Conservation (phyloP, 2,888 invertebrate genomes). For the Ischnura elegans region DNA sequence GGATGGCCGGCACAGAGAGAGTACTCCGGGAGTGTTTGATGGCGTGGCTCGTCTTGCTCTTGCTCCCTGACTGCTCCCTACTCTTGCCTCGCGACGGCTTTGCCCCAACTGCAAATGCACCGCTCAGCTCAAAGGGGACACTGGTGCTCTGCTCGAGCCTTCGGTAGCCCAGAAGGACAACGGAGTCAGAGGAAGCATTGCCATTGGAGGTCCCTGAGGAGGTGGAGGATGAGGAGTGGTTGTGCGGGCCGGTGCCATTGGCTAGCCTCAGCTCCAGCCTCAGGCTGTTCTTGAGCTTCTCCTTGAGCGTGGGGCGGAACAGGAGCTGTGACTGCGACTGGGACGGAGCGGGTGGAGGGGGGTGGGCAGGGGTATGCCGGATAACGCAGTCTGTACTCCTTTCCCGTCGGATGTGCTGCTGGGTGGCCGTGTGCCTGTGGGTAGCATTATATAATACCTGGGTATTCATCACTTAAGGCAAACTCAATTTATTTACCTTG, state of each 20-base stretch:
- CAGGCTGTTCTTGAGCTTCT: slow-evolving; percentile 75
- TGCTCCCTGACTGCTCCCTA: slow-evolving; percentile 69
- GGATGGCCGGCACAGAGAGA: slow-evolving; percentile 74
- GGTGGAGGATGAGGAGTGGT: slow-evolving; percentile 72
- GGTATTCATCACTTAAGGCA: no score
- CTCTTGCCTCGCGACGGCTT: slow-evolving; percentile 34
- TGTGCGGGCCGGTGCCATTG: slow-evolving; percentile 70
- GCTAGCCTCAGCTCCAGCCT: slow-evolving; percentile 74
- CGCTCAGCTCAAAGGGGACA: slow-evolving; percentile 82
- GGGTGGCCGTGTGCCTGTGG: background rate
- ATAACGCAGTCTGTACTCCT: slow-evolving; percentile 70
- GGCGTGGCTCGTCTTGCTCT: slow-evolving; percentile 77
- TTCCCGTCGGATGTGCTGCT: slow-evolving; percentile 66
- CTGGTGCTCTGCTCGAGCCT: slow-evolving; percentile 82
- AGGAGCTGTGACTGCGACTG: slow-evolving; percentile 69
- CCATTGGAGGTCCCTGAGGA: slow-evolving; percentile 52
- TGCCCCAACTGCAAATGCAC: slow-evolving; percentile 69
- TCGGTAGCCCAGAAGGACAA: slow-evolving; percentile 73
- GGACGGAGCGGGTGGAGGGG: slow-evolving; percentile 56
- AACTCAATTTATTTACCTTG: no score
- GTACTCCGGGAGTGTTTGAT: slow-evolving; percentile 75
- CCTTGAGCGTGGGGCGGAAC: slow-evolving; percentile 73
- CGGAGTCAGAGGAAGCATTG: slow-evolving; percentile 55
- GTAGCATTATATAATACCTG: no score
- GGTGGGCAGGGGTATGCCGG: slow-evolving; percentile 68